Evolutionary conservation across 2,113 vertebrate genomes (phyloP).

Genomic region (Phyllopteryx taeniolatus): DNA sequence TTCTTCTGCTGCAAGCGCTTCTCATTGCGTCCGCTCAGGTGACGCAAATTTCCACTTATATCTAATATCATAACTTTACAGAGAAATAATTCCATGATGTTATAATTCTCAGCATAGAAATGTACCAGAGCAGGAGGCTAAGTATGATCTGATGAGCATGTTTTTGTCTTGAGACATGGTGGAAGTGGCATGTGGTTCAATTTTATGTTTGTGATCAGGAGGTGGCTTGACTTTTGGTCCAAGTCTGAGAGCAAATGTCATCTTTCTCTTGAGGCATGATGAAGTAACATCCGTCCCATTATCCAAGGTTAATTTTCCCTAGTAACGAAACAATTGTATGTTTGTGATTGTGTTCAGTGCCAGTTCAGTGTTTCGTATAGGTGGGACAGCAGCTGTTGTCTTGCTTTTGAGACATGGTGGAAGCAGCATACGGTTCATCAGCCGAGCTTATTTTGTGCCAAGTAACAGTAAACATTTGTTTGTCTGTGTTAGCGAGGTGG

Average conservation of each 20-base stretch:
- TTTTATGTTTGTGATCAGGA: not conserved
- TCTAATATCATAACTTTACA: not conserved
- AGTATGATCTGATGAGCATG: not conserved
- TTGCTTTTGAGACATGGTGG: not conserved
- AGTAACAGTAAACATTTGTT: not conserved
- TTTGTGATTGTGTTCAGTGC: no score
- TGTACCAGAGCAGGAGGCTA: not conserved
- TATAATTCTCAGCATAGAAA: not conserved
- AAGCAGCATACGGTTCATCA: not conserved
- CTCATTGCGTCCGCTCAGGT: constrained; percentile 87
- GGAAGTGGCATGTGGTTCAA: not conserved
- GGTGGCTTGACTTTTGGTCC: no score
- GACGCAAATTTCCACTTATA: constrained; percentile 55
- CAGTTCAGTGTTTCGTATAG: no score
- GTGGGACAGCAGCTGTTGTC: not conserved
- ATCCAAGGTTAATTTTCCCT: no score
- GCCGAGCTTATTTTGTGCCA: not conserved
- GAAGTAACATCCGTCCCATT: no score
- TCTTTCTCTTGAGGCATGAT: not conserved
- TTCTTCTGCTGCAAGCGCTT: constrained; percentile 78
- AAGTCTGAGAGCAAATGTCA: no score
- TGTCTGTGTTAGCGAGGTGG: not conserved
- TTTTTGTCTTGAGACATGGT: not conserved
- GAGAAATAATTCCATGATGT: not conserved
- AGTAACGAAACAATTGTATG: no score